Evolutionary conservation across 1,140 invertebrate genomes (phyloP).

Genomic region (Ceratitis capitata): DNA sequence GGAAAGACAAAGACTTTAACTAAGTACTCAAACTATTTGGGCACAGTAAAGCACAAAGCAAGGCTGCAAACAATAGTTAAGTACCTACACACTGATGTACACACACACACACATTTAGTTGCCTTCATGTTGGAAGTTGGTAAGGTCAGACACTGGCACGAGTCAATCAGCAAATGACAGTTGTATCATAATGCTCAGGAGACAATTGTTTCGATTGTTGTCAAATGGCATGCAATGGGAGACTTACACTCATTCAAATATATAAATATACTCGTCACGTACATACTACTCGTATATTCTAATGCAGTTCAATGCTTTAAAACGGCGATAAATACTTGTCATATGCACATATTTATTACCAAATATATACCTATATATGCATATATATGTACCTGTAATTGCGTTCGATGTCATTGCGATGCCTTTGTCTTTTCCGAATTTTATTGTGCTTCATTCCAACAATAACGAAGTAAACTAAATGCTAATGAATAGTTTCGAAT

Average conservation of each 20-base stretch:
- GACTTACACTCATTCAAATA: neutral
- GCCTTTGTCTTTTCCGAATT: neutral
- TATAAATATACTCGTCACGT: neutral
- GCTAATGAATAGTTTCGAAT: neutral
- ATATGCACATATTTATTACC: neutral
- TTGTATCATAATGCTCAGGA: neutral
- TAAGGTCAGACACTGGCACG: conserved; percentile 2
- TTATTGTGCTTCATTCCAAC: neutral
- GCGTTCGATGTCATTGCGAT: too few relatives aligned
- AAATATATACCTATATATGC: neutral
- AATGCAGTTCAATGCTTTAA: too few relatives aligned
- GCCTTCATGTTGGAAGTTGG: neutral
- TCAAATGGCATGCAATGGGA: neutral
- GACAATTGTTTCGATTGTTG: neutral
- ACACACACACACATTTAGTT: neutral
- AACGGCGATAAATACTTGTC: neutral
- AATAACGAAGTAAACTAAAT: neutral
- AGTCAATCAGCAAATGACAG: conserved; percentile 20
- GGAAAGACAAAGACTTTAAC: neutral
- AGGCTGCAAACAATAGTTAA: neutral
- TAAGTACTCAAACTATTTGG: too few relatives aligned
- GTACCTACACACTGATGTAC: too few relatives aligned
- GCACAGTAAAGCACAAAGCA: neutral
- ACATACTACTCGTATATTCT: neutral
- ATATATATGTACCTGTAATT: neutral